phyloP scores from a whole-genome alignment of 2,797 vertebrate species.

The Oreochromis grahami region DNA sequence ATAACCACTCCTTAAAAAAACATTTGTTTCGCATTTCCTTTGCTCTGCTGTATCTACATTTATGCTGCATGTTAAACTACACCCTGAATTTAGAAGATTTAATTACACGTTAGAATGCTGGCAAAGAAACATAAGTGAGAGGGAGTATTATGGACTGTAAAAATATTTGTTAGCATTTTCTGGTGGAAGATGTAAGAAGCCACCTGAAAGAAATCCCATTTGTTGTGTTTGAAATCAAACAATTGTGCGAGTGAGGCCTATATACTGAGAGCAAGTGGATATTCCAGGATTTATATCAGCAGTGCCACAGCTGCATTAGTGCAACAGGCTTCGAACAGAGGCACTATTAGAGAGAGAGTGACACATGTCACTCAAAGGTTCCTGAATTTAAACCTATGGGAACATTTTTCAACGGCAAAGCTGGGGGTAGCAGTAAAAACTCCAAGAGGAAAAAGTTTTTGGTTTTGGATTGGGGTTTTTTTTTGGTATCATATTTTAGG shows the following conservation, averaged over 20 bases:
- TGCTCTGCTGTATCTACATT: not conserved
- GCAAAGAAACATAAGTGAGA: not conserved
- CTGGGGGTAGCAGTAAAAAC: not conserved
- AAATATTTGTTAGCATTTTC: not conserved
- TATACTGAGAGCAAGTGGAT: not conserved
- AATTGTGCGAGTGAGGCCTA: not conserved
- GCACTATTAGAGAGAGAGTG: not conserved
- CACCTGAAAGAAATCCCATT: not conserved
- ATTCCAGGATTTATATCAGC: not conserved
- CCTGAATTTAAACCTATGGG: not conserved
- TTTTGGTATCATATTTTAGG: not conserved
- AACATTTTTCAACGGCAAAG: not conserved
- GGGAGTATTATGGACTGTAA: not conserved
- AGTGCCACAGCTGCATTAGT: not conserved
- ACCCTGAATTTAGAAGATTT: not conserved
- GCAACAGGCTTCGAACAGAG: not conserved
- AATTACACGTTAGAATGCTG: not conserved
- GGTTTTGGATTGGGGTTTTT: not conserved
- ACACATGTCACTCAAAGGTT: not conserved
- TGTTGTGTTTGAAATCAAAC: not conserved
- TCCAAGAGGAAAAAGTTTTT: not conserved
- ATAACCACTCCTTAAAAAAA: not conserved
- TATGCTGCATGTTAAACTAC: not conserved
- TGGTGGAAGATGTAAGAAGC: not conserved
- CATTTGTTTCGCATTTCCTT: not conserved